Percentiles rank a stretch among this genome's conserved stretches.
phyloP scores from a whole-genome alignment of 2,113 vertebrate genomes.

The Pyxicephalus adspersus region DNA sequence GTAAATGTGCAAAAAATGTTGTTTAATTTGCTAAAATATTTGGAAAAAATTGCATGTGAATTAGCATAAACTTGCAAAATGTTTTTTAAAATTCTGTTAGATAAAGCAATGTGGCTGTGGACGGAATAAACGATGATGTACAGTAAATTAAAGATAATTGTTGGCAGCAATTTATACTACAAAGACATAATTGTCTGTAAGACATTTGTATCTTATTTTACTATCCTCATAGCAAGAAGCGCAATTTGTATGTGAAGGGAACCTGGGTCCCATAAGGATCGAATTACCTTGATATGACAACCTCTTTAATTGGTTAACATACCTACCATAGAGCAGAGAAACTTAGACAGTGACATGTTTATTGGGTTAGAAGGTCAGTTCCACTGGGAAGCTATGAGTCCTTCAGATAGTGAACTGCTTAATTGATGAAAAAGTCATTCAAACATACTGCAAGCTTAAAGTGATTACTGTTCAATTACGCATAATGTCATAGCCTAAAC shows the following conservation, averaged over 20 bases:
- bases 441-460: background rate
- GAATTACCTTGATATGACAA: background rate
- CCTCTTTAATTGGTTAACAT: background rate
- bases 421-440: background rate
- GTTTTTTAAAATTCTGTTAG: background rate
- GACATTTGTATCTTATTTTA: background rate
- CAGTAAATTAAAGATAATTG: background rate
- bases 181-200: no score
- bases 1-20: background rate
- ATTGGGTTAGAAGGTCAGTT: conserved; percentile 3
- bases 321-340: conserved; percentile 4
- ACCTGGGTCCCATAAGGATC: background rate
- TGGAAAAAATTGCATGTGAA: conserved; percentile 21
- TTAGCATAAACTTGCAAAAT: background rate
- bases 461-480: background rate
- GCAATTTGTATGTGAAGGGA: no score
- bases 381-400: background rate
- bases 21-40: background rate
- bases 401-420: background rate
- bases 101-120: background rate
- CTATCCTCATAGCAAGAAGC: background rate
- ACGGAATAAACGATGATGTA: background rate
- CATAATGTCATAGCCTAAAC: no score
- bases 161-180: background rate
- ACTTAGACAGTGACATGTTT: conserved; percentile 16